Percentiles rank a stretch among this genome's conserved stretches.
phyloP scores from a whole-genome alignment of 2,797 vertebrate genomes.

The Erethizon dorsatum region DNA sequence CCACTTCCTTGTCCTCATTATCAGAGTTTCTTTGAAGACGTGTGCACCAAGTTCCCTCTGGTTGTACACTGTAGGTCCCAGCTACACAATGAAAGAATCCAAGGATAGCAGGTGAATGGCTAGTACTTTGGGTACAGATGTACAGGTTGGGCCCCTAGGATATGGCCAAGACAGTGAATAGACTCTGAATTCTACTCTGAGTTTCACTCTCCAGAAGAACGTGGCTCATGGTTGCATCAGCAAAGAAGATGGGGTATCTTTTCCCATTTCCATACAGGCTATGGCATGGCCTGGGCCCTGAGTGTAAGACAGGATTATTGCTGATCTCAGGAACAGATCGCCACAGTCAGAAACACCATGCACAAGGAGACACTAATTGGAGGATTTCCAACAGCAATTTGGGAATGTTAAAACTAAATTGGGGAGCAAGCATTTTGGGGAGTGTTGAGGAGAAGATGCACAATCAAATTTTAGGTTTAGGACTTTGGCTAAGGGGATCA shows the following conservation, averaged over 20 bases:
- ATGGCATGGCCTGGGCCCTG: neutral
- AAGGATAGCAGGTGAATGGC: neutral
- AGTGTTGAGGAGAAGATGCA: neutral
- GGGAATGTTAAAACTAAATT: neutral
- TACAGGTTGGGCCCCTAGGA: neutral
- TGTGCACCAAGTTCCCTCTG: constrained; percentile 30
- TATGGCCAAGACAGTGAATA: neutral
- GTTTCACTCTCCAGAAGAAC: neutral
- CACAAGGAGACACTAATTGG: neutral
- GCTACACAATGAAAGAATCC: neutral
- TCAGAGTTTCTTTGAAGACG: constrained; percentile 54
- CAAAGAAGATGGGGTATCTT: neutral
- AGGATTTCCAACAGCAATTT: neutral
- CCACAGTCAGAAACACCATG: neutral
- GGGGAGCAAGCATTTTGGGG: neutral
- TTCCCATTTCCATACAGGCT: neutral
- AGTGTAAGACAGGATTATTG: neutral
- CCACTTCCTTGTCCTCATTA: neutral
- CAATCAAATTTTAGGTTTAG: neutral
- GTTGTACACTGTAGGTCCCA: neutral
- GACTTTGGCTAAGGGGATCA: neutral
- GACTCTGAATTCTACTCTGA: neutral
- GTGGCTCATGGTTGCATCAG: neutral
- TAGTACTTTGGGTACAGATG: neutral
- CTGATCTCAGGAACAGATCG: neutral